Percentiles rank a stretch among this genome's conserved stretches.
Conservation (phyloP, 1,140 invertebrate species). For the Tetramorium alpestre region DNA sequence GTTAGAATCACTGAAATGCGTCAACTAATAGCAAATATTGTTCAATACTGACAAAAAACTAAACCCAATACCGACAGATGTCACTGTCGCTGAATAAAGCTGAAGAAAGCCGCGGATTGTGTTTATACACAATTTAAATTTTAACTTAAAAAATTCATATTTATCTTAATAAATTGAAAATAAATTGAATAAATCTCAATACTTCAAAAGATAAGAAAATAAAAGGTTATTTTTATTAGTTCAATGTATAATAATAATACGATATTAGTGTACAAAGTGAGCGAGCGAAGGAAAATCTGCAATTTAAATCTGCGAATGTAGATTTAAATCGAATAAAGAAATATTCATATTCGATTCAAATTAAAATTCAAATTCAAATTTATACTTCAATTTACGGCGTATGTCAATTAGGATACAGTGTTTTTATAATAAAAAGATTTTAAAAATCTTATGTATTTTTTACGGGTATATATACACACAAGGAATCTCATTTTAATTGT, state of each 20-base stretch:
- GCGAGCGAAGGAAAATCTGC: neutral
- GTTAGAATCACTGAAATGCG: conserved; percentile 23
- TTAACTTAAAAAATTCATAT: neutral
- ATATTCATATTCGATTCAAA: neutral
- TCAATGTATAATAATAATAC: neutral
- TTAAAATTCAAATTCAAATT: neutral
- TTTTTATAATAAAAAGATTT: neutral
- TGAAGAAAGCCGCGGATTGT: neutral
- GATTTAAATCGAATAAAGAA: neutral
- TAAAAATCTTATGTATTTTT: neutral
- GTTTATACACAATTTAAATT: neutral
- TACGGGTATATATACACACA: too few relatives aligned
- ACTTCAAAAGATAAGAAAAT: neutral
- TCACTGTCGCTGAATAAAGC: neutral
- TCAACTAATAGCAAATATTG: neutral
- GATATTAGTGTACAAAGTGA: neutral
- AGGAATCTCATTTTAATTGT: too few relatives aligned
- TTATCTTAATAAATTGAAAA: neutral
- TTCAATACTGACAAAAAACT: conserved; percentile 16
- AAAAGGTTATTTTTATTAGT: neutral
- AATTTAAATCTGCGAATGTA: neutral
- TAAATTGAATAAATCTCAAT: neutral
- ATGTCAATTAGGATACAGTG: neutral
- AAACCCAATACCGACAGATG: conserved; percentile 10
- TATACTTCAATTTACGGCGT: neutral